Evolutionary conservation across 2,888 invertebrate species (phyloP).

Genomic region (Drosophila percnosoma): DNA sequence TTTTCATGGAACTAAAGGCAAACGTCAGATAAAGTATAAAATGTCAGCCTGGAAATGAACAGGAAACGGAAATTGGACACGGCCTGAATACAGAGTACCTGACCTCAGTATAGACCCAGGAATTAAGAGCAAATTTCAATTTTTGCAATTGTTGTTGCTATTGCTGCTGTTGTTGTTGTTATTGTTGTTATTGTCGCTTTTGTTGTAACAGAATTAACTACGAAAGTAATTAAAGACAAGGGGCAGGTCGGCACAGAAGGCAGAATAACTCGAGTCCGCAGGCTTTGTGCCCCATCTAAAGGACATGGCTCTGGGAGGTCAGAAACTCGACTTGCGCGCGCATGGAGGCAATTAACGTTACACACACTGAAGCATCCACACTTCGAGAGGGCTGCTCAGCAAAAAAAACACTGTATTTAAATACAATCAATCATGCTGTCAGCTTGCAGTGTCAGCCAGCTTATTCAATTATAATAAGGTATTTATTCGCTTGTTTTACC

Average conservation of each 20-base stretch:
- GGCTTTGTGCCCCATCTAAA: slow-evolving; percentile 33
- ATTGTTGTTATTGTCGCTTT: slow-evolving; percentile 41
- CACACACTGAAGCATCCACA: slow-evolving; percentile 33
- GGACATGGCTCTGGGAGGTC: slow-evolving; percentile 47
- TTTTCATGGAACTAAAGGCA: slow-evolving; percentile 17
- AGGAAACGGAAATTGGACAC: slow-evolving; percentile 60
- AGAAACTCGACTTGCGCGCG: slow-evolving; percentile 71
- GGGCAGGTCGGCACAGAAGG: slow-evolving; percentile 37
- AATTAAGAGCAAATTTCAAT: slow-evolving; percentile 77
- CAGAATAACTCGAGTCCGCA: slow-evolving; percentile 51
- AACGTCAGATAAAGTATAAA: slow-evolving; percentile 54
- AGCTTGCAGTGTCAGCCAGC: background rate
- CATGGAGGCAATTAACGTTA: slow-evolving; percentile 72
- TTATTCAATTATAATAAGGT: background rate
- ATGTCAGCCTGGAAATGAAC: slow-evolving; percentile 46
- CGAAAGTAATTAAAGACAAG: slow-evolving; percentile 75
- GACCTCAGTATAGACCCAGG: slow-evolving; percentile 23
- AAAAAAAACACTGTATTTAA: background rate
- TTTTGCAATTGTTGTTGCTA: slow-evolving; percentile 54
- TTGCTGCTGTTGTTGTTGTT: slow-evolving; percentile 12
- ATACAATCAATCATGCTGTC: slow-evolving; percentile 4
- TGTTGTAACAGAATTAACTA: slow-evolving; percentile 79
- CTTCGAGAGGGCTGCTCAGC: slow-evolving; percentile 26
- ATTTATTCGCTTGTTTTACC: background rate
- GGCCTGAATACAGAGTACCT: slow-evolving; percentile 7